phyloP scores from a whole-genome alignment of 2,797 vertebrate genomes.

The Lithobates pipiens region DNA sequence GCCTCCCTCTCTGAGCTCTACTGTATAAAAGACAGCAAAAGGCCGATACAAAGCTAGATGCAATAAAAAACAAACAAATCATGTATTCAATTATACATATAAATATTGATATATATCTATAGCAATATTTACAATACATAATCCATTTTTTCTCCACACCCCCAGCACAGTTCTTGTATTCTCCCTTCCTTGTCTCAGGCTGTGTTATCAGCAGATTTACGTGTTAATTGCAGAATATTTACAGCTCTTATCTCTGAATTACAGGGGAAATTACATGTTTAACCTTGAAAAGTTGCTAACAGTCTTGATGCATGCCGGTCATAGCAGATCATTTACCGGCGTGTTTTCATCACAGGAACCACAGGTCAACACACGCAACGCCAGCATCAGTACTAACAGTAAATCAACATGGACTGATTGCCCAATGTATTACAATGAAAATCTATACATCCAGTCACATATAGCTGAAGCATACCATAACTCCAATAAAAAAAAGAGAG shows the following conservation, averaged over 20 bases:
- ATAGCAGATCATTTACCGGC: not conserved
- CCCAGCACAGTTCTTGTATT: not conserved
- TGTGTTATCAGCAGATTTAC: not conserved
- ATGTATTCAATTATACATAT: no score
- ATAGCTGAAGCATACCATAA: no score
- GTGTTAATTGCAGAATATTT: constrained; percentile 36
- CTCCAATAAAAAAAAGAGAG: no score
- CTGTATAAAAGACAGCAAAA: no score
- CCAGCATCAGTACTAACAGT: no score
- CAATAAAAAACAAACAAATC: no score
- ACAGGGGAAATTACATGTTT: constrained; percentile 19
- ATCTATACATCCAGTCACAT: no score
- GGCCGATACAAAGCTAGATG: no score
- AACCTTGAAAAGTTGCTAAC: constrained; percentile 40
- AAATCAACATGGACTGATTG: not conserved
- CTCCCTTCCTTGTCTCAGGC: not conserved
- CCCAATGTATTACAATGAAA: no score
- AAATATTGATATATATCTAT: no score
- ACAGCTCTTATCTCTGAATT: constrained; percentile 45
- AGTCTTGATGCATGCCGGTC: not conserved
- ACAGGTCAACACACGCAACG: not conserved
- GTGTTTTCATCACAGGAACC: not conserved
- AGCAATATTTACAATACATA: not conserved
- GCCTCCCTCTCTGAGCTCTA: no score
- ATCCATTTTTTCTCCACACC: not conserved